Percentiles rank a stretch among this genome's conserved stretches.
These are phyloP conservation scores for Orchestes rusci DNA, from an alignment of 2,888 invertebrate species.

Conservation along the genomic window DNA sequence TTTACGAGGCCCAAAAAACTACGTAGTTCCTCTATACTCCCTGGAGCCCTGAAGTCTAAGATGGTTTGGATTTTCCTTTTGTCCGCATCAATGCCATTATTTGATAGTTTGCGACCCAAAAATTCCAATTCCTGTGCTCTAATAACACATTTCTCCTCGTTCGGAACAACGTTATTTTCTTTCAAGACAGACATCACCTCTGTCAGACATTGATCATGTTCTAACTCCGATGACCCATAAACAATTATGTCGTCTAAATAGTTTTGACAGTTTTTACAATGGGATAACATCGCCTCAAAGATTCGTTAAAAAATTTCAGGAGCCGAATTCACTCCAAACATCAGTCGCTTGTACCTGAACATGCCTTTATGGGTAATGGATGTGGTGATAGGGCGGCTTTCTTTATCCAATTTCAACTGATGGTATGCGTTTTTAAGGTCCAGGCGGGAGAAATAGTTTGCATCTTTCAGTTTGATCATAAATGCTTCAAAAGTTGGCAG, in stretches of 20 bases:
- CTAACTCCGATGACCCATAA: conserved; percentile 29
- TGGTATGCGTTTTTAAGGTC: no score
- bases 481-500: no score
- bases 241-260: conserved; percentile 33
- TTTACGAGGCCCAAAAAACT: conserved; percentile 28
- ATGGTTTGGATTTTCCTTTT: conserved; percentile 15
- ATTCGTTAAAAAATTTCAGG: no score
- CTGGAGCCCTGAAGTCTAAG: conserved; percentile 26
- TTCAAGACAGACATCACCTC: conserved; percentile 14
- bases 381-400: no score
- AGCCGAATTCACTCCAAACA: no score
- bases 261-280: conserved; percentile 31
- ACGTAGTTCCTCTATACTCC: conserved; percentile 26
- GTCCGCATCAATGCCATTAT: conserved; percentile 25
- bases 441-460: no score
- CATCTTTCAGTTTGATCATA: no score
- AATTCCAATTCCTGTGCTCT: conserved; percentile 16
- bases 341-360: no score
- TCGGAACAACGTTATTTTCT: conserved; percentile 19
- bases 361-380: no score
- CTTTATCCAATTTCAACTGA: no score
- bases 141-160: conserved; percentile 20
- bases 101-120: conserved; percentile 35
- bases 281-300: conserved; percentile 31
- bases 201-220: conserved; percentile 23